These are phyloP conservation scores for Onychomys leucogaster DNA, from an alignment of 2,797 vertebrate species.

Conservation along the genomic window DNA sequence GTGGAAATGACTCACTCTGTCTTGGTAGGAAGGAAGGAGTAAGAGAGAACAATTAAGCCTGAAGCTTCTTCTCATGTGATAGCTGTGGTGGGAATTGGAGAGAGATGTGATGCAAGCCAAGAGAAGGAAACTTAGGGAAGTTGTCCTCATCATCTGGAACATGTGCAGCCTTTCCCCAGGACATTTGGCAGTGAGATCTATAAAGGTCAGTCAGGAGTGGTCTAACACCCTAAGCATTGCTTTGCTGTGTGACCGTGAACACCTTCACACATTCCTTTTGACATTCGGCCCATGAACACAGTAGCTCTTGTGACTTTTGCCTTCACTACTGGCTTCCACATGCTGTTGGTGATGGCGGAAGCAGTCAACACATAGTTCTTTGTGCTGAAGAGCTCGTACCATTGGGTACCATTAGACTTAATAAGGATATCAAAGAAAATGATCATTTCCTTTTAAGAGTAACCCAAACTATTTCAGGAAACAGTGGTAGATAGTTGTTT, in stretches of 20 bases:
- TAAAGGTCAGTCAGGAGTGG: background rate
- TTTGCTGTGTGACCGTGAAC: background rate
- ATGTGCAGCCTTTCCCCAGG: background rate
- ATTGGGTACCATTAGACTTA: background rate
- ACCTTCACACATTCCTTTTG: background rate
- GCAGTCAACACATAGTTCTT: background rate
- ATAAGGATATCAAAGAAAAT: background rate
- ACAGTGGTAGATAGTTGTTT: background rate
- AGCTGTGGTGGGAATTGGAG: background rate
- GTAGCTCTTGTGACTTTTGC: background rate
- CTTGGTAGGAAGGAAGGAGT: background rate
- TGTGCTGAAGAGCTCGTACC: background rate
- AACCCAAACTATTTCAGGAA: background rate
- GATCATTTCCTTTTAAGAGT: slow-evolving; percentile 13
- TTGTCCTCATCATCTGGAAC: background rate
- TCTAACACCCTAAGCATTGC: background rate
- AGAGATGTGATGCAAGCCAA: background rate
- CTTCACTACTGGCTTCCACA: background rate
- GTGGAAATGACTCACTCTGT: background rate
- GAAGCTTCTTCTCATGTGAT: background rate
- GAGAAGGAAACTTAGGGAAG: background rate
- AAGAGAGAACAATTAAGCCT: background rate
- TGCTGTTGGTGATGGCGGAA: background rate
- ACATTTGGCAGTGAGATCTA: background rate
- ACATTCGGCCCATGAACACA: background rate